Conservation (phyloP, 2,113 vertebrate species). For the Dipodomys ordii region DNA sequence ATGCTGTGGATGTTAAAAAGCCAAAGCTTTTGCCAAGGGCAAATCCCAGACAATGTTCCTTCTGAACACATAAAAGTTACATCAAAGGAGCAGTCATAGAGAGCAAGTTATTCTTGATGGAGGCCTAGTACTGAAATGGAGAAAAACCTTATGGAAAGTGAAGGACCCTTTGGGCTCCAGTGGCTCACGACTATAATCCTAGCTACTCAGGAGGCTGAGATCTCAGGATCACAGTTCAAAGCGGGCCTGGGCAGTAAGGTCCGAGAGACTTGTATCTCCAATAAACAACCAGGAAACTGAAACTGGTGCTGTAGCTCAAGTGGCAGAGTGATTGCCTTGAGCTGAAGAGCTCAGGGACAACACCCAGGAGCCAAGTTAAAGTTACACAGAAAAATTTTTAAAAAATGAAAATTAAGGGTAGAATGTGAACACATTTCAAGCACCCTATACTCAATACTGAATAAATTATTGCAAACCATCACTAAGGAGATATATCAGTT, state of each 20-base stretch:
- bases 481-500: background rate
- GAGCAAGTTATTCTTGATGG: constrained; percentile 41
- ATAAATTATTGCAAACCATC: background rate
- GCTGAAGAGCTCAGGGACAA: no score
- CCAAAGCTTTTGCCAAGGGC: no score
- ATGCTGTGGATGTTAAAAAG: background rate
- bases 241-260: no score
- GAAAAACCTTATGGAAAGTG: background rate
- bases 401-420: background rate
- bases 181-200: no score
- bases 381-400: no score
- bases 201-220: no score
- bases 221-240: no score
- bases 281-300: no score
- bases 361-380: no score
- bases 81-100: background rate
- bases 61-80: constrained; percentile 6
- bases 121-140: background rate
- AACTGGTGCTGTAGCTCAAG: no score
- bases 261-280: no score
- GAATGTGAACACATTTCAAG: background rate
- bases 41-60: background rate
- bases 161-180: background rate
- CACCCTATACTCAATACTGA: background rate
- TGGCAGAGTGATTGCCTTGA: no score